Percentiles rank a stretch among this genome's conserved stretches.
Conservation (phyloP, 2,797 vertebrate genomes). For the Mastacembelus armatus region DNA sequence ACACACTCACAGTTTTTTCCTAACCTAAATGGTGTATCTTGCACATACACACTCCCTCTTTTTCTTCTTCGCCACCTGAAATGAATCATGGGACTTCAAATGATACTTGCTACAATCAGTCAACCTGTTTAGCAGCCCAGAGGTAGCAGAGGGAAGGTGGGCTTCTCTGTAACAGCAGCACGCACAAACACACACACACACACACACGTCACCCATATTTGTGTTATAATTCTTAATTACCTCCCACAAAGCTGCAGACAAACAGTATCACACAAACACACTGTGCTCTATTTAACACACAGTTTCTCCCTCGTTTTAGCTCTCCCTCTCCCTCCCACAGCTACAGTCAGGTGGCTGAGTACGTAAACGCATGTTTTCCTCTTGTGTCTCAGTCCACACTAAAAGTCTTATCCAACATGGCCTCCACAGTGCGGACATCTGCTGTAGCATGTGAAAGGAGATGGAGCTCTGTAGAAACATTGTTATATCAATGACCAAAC, state of each 20-base stretch:
- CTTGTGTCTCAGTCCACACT: too few relatives aligned
- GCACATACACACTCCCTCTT: constrained; percentile 4
- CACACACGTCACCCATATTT: background rate
- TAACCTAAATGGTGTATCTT: constrained; percentile 7
- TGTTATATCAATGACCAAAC: too few relatives aligned
- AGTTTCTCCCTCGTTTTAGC: background rate
- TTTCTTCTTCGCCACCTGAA: constrained; percentile 19
- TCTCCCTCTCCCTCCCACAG: background rate
- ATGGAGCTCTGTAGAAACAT: too few relatives aligned
- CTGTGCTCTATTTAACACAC: background rate
- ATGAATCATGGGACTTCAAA: constrained; percentile 63
- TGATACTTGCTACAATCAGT: constrained; percentile 46
- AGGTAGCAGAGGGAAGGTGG: constrained; percentile 14
- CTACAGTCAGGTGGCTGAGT: too few relatives aligned
- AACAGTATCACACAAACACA: background rate
- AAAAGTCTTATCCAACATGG: too few relatives aligned
- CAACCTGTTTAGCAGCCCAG: constrained; percentile 50
- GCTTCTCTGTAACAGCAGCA: background rate
- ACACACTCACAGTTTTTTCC: constrained; percentile 19
- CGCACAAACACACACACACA: constrained; percentile 3
- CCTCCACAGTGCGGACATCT: too few relatives aligned
- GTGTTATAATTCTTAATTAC: background rate
- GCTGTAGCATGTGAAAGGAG: too few relatives aligned
- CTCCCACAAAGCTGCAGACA: background rate
- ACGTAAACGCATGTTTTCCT: too few relatives aligned